These are phyloP conservation scores for Fukomys damarensis DNA, from an alignment of 2,113 vertebrate genomes.

Conservation along the genomic window DNA sequence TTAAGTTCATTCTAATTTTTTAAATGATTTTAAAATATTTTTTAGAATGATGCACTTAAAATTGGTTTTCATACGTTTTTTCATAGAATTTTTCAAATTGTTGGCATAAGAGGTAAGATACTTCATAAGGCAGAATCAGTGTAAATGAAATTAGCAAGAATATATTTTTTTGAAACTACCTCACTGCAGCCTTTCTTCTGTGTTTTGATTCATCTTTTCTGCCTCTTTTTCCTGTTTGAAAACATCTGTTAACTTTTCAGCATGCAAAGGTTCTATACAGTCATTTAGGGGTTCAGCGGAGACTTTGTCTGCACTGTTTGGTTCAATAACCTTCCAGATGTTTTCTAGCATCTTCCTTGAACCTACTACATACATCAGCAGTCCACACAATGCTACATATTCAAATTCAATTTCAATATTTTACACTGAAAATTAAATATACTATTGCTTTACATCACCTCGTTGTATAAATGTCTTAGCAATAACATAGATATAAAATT, in stretches of 20 bases:
- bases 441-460: not conserved
- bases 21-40: not conserved
- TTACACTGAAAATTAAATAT: not conserved
- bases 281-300: not conserved
- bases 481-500: not conserved
- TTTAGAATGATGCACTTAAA: not conserved
- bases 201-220: not conserved
- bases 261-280: accelerated
- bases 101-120: not conserved
- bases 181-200: not conserved
- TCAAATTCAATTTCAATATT: not conserved
- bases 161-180: not conserved
- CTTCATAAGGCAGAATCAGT: not conserved
- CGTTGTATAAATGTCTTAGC: not conserved
- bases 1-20: not conserved
- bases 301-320: not conserved
- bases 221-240: not conserved
- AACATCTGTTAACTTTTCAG: not conserved
- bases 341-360: not conserved
- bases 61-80: not conserved
- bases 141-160: not conserved
- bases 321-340: not conserved
- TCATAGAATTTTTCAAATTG: not conserved
- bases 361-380: not conserved
- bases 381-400: not conserved